A percentile compares a stretch with the other conserved stretches of the same genome.
These are phyloP conservation scores for Entelurus aequoreus DNA, from an alignment of 2,113 vertebrate genomes.

Conservation along the genomic window DNA sequence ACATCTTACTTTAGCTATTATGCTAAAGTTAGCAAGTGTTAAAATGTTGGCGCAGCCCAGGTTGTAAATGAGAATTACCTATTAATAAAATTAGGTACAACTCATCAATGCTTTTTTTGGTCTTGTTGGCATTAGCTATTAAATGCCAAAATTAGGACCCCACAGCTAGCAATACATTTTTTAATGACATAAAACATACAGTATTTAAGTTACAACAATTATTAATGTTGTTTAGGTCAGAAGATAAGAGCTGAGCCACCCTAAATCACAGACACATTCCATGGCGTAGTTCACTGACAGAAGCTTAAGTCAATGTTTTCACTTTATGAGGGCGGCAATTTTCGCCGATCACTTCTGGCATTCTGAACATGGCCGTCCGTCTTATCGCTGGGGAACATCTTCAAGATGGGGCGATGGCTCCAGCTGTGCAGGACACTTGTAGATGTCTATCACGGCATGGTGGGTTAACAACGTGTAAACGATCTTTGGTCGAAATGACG, in stretches of 20 bases:
- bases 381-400: conserved; percentile 44
- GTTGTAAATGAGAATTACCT: too few relatives aligned
- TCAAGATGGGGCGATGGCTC: conserved; percentile 20
- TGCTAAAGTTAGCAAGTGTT: too few relatives aligned
- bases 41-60: too few relatives aligned
- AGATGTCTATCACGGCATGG: conserved; percentile 10
- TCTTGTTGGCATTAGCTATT: too few relatives aligned
- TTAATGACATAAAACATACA: too few relatives aligned
- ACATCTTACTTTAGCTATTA: too few relatives aligned
- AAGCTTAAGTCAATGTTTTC: conserved; percentile 21
- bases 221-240: not conserved
- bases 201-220: too few relatives aligned
- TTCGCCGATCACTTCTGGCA: conserved; percentile 26
- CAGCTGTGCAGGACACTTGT: conserved; percentile 35
- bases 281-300: conserved; percentile 15
- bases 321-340: conserved; percentile 3
- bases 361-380: conserved; percentile 16
- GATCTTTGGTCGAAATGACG: too few relatives aligned
- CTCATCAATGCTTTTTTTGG: too few relatives aligned
- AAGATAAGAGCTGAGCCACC: not conserved
- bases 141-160: too few relatives aligned
- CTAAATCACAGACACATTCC: conserved; percentile 13
- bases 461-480: conserved; percentile 1
- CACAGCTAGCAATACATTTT: too few relatives aligned
- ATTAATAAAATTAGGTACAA: too few relatives aligned